These are phyloP conservation scores for Helogale parvula DNA, from an alignment of 2,113 vertebrate species.

Conservation along the genomic window DNA sequence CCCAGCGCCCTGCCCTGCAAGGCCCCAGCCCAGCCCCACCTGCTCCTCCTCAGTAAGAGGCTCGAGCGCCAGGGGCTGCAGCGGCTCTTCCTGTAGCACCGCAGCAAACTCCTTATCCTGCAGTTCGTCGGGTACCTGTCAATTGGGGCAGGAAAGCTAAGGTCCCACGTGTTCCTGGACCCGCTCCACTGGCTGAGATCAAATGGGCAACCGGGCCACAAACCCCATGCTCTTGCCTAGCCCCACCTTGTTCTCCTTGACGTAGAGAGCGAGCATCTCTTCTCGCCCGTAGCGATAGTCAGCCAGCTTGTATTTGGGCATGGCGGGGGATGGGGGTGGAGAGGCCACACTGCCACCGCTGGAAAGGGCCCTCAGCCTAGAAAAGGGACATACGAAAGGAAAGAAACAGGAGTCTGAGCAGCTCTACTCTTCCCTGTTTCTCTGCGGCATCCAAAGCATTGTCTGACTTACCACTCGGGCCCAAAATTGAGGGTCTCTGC, in stretches of 20 bases:
- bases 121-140: constrained; percentile 93
- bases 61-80: constrained; percentile 93
- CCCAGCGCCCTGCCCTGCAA: not conserved
- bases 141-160: not conserved
- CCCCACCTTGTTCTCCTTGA: constrained; percentile 95
- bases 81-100: constrained; percentile 94
- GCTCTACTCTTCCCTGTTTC: not conserved
- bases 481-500: constrained; percentile 97
- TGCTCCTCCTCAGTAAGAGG: constrained; percentile 96
- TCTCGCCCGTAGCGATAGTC: constrained; percentile 96
- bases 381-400: not conserved
- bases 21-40: constrained; percentile 78
- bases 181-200: not conserved
- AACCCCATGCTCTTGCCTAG: fast-evolving
- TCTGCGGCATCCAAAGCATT: not conserved
- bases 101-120: constrained; percentile 95
- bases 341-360: constrained; percentile 93
- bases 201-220: fast-evolving
- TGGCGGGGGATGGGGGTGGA: constrained; percentile 94
- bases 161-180: not conserved
- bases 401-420: not conserved
- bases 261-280: constrained; percentile 97
- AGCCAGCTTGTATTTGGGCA: constrained; percentile 97
- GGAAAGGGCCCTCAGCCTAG: constrained; percentile 94
- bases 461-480: constrained; percentile 91